Percentiles rank a stretch among this genome's conserved stretches.
These are phyloP conservation scores for Puffinus mauretanicus DNA, from an alignment of 2,113 vertebrate species.

Conservation along the genomic window DNA sequence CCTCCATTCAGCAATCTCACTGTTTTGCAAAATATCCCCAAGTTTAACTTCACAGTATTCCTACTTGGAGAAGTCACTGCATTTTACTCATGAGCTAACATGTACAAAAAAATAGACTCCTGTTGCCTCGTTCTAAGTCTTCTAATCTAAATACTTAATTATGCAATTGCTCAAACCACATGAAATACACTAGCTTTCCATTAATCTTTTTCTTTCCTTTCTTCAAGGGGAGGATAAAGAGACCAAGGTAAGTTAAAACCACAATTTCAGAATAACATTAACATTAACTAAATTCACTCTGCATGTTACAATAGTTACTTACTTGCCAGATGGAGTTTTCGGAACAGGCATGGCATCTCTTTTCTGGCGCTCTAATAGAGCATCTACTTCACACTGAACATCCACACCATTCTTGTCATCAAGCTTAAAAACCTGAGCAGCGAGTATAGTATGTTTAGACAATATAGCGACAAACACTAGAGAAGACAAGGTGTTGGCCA, in stretches of 20 bases:
- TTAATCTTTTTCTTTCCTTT: neutral
- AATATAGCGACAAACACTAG: neutral
- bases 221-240: neutral
- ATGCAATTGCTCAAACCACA: neutral
- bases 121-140: neutral
- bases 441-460: neutral
- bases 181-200: neutral
- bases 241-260: neutral
- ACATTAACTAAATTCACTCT: neutral
- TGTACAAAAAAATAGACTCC: neutral
- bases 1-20: neutral
- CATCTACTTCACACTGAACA: slow-evolving; percentile 90
- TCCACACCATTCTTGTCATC: slow-evolving; percentile 96
- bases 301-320: neutral
- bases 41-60: neutral
- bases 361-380: slow-evolving; percentile 90
- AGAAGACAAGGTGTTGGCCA: neutral
- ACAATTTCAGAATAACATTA: neutral
- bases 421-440: slow-evolving; percentile 88
- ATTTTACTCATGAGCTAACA: neutral
- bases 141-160: neutral
- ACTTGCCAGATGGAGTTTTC: slow-evolving; percentile 84
- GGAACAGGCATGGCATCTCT: slow-evolving; percentile 79
- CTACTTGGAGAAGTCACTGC: neutral
- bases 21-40: neutral